These are phyloP conservation scores for Olivierus martensii DNA, from an alignment of 1,140 invertebrate genomes.

Conservation along the genomic window DNA sequence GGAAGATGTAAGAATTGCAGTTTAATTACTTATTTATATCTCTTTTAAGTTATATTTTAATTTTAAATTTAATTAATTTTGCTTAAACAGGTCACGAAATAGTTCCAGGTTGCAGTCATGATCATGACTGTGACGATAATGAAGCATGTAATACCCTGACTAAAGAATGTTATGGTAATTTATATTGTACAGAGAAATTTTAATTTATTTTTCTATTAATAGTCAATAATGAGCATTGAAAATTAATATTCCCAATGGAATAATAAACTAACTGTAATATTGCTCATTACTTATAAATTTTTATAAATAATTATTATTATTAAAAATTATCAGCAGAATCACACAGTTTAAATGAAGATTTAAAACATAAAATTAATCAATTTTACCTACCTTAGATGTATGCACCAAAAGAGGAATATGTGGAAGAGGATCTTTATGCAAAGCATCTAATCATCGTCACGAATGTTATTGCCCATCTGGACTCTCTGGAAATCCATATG, in stretches of 20 bases:
- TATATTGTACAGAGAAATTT: no score
- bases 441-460: slow-evolving; percentile 52
- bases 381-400: slow-evolving; percentile 11
- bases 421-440: slow-evolving; percentile 54
- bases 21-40: no score
- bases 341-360: background rate
- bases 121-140: slow-evolving; percentile 73
- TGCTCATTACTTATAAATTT: no score
- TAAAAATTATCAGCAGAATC: background rate
- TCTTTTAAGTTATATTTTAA: no score
- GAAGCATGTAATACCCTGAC: slow-evolving; percentile 74
- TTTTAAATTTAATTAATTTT: background rate
- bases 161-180: slow-evolving; percentile 44
- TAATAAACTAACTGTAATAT: no score
- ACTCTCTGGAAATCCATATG: slow-evolving; percentile 58
- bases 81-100: slow-evolving; percentile 7
- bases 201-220: no score
- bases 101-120: slow-evolving; percentile 54
- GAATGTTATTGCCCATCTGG: slow-evolving; percentile 67
- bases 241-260: no score
- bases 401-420: slow-evolving; percentile 49
- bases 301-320: background rate
- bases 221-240: no score
- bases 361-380: no score
- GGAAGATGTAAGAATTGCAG: slow-evolving; percentile 12